Evolutionary conservation across 2,888 invertebrate species (phyloP), one percentile per base, ranked within the genome.

Genomic region (Candidula unifasciata): DNA sequence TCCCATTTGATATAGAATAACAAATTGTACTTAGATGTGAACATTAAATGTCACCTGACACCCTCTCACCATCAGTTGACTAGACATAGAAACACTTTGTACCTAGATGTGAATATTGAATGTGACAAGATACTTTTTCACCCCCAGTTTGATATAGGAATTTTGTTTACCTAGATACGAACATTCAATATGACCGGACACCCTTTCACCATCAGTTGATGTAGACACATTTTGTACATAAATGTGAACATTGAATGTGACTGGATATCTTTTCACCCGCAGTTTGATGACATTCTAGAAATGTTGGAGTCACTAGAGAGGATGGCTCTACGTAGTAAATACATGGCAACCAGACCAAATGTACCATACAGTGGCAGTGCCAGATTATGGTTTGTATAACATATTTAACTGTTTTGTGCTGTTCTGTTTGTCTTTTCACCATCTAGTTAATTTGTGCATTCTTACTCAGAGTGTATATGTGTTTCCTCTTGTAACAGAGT

Each of bases 221-320:
- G n/a, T n/a, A n/a, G n/a, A n/a, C n/a, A n/a, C n/a, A n/a, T n/a
- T n/a, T 44, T 44, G 44, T 44, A 10, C 10, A 6, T 44, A 10
- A 10, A 44, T 44, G 44, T 44, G 44, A 44, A 44, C 44, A 3
- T 66, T 66, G 27, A 66, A n/a, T 10, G 33, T 68, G 30, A n/a
- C 13, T 30, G 8, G 16, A 30, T 16, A 8, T n/a, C n/a, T 73
- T n/a, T n/a, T 35, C 30, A n/a, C 24, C 8, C 37, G 18, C 97
- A 99, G 94, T 99, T 98, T 94, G 96, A 96, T 91, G 97, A 97
- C 91, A 95, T 99, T 85, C 96, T 99, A 94, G 95, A 96, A 86
- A 94, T 99, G 88, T 96, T 97, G 18, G 98, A 99, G 92, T 96
- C 97, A 0, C 96, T 99, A 95, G 98, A 97, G 93, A 95, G 96